These are phyloP conservation scores for Siphlonurus alternatus DNA, from an alignment of 2,888 invertebrate genomes.

Conservation along the genomic window DNA sequence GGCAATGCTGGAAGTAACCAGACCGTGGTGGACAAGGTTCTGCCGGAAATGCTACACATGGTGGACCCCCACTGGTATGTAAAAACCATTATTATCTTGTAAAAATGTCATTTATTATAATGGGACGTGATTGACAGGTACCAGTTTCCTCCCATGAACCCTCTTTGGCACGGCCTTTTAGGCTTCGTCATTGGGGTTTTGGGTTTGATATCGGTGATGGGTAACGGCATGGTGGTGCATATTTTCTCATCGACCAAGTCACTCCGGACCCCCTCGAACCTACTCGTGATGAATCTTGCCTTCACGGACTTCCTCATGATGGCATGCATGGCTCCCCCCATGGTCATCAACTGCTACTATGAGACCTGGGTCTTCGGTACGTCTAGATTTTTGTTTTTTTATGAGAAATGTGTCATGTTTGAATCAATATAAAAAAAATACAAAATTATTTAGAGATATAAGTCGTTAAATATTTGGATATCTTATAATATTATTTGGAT, in stretches of 20 bases:
- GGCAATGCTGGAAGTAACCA: constrained; percentile 12
- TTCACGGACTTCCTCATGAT: constrained; percentile 85
- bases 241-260: constrained; percentile 56
- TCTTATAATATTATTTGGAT: too few relatives aligned
- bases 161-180: constrained; percentile 68
- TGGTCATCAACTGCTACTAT: constrained; percentile 69
- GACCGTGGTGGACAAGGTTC: constrained; percentile 19
- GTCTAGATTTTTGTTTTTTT: too few relatives aligned
- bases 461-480: too few relatives aligned
- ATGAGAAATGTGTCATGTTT: too few relatives aligned
- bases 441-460: too few relatives aligned
- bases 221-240: constrained; percentile 54
- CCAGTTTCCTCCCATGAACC: constrained; percentile 78
- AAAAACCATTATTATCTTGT: too few relatives aligned
- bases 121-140: too few relatives aligned
- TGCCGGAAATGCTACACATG: constrained; percentile 19
- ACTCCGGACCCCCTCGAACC: constrained; percentile 76
- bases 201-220: constrained; percentile 47
- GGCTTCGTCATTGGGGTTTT: constrained; percentile 62
- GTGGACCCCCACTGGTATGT: constrained; percentile 30
- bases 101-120: too few relatives aligned
- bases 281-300: constrained; percentile 79
- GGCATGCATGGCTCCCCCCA: constrained; percentile 62
- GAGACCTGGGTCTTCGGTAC: constrained; percentile 43
- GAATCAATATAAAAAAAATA: too few relatives aligned